phyloP scores from a whole-genome alignment of 2,888 invertebrate species.

The Cephus nigrinus region DNA sequence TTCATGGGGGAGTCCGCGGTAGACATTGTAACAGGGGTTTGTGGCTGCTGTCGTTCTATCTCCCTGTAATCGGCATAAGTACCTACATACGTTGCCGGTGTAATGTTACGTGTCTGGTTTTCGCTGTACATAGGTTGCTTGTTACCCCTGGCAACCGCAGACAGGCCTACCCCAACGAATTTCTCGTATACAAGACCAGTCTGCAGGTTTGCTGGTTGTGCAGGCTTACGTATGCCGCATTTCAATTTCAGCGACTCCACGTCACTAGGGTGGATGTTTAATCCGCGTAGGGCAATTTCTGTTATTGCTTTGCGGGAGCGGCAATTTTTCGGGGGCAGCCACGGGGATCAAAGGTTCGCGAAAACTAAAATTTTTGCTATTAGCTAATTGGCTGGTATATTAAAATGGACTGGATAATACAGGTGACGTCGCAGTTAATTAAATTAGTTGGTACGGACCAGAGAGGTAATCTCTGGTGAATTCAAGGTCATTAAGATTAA shows the following conservation, averaged over 20 bases:
- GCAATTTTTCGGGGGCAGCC: background rate
- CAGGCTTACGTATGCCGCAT: background rate
- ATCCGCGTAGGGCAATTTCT: conserved; percentile 36
- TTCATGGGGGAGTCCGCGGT: background rate
- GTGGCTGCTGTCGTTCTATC: background rate
- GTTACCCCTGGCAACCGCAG: background rate
- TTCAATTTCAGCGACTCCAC: conserved; percentile 31
- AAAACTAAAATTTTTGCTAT: background rate
- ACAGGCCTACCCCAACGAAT: background rate
- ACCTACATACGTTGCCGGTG: background rate
- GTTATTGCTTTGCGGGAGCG: conserved; percentile 31
- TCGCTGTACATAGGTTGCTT: background rate
- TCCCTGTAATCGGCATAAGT: background rate
- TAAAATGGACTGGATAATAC: background rate
- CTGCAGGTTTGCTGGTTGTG: background rate
- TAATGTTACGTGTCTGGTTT: background rate
- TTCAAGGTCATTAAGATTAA: background rate
- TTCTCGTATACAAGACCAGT: background rate
- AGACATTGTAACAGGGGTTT: background rate
- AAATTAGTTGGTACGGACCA: background rate
- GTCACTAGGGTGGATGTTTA: conserved; percentile 27
- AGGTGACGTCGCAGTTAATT: background rate
- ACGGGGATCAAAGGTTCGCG: background rate
- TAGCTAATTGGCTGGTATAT: background rate
- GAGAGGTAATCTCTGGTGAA: background rate